These are phyloP conservation scores for Stomorhina lunata DNA, from an alignment of 2,888 invertebrate genomes.

Conservation along the genomic window DNA sequence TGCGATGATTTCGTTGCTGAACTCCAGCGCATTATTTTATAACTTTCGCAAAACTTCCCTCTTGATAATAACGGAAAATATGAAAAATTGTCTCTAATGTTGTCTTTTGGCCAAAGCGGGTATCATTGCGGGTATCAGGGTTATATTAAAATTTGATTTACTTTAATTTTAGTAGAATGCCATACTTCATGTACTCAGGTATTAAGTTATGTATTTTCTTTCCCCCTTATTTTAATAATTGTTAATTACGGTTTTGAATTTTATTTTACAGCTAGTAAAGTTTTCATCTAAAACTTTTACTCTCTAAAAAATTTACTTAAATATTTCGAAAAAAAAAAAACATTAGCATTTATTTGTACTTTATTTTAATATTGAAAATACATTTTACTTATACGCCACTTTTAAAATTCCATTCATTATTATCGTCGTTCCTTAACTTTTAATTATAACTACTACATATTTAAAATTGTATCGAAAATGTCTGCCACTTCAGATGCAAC, in stretches of 20 bases:
- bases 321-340: neutral
- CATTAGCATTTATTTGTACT: conserved; percentile 21
- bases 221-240: conserved; percentile 64
- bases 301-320: neutral
- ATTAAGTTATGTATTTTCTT: neutral
- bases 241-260: conserved; percentile 73
- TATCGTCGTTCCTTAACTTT: neutral
- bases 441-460: neutral
- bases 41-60: no score
- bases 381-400: neutral
- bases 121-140: no score
- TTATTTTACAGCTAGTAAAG: conserved; percentile 73
- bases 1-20: no score
- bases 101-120: no score
- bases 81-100: no score
- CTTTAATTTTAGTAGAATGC: no score
- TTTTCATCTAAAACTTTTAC: conserved; percentile 62
- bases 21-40: no score
- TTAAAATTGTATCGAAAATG: neutral
- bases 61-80: no score
- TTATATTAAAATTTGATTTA: no score
- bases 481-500: conserved; percentile 25
- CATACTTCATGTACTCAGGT: no score
- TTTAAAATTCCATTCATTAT: neutral
- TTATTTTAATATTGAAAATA: conserved; percentile 28